Conservation (phyloP, 2,797 vertebrate genomes). For the Chiloscyllium punctatum region DNA sequence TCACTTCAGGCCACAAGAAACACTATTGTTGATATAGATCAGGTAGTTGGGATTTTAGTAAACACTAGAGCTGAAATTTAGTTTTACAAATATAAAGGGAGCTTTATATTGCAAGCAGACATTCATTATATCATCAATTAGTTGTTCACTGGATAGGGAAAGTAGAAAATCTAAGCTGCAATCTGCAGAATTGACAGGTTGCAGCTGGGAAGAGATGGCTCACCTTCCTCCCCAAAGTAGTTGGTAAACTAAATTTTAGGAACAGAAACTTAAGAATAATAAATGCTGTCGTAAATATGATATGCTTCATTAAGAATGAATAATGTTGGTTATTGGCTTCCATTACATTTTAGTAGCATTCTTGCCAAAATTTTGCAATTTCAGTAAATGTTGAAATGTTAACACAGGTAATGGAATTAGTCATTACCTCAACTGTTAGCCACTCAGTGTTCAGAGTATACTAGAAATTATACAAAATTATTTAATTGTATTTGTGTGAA, state of each 20-base stretch:
- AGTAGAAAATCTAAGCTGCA: neutral
- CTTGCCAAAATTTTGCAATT: no score
- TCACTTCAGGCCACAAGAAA: neutral
- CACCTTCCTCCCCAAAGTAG: no score
- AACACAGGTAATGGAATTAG: neutral
- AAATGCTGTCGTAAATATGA: no score
- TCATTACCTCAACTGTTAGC: neutral
- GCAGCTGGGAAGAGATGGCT: neutral
- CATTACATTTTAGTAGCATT: neutral
- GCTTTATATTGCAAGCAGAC: neutral
- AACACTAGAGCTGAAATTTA: neutral
- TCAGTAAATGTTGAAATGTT: neutral
- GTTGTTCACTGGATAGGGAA: neutral
- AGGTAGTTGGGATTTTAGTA: neutral
- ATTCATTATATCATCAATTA: neutral
- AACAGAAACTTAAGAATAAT: no score
- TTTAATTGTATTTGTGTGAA: neutral
- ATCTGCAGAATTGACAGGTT: neutral
- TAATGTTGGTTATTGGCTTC: neutral
- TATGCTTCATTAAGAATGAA: neutral
- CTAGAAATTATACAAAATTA: no score
- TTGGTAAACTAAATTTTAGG: no score
- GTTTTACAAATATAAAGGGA: neutral
- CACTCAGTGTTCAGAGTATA: neutral
- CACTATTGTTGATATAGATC: neutral